phyloP scores from a whole-genome alignment of 92 coral and sea anemone species.

The Bergia sp. region DNA sequence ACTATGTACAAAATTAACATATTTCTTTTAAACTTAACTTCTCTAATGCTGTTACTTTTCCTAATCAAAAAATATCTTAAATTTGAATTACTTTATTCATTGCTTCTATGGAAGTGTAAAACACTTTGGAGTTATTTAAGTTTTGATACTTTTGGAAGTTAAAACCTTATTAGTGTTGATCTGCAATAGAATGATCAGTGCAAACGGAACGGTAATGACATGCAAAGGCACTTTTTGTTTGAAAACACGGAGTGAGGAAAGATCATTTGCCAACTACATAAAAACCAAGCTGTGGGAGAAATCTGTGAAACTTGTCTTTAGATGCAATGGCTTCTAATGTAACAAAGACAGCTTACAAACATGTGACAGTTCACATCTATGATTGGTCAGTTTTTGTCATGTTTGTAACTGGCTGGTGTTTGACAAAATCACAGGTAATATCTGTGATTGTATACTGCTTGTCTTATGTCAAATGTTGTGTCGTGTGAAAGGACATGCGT shows the following conservation, averaged over 20 bases:
- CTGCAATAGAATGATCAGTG: neutral
- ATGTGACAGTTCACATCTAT: neutral
- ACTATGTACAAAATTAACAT: slow-evolving; percentile 44
- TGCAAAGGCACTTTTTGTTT: neutral
- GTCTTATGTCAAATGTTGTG: neutral
- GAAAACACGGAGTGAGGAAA: neutral
- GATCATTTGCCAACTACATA: neutral
- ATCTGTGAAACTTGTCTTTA: too few relatives aligned
- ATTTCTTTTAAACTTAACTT: slow-evolving; percentile 7
- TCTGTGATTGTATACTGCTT: neutral
- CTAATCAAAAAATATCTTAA: slow-evolving; percentile 1
- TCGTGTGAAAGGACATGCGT: neutral
- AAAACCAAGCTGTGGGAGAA: too few relatives aligned
- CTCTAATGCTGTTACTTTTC: slow-evolving; percentile 31
- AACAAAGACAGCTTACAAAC: neutral
- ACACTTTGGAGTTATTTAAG: neutral
- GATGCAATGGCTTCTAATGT: too few relatives aligned
- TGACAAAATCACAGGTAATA: too few relatives aligned
- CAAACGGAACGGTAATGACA: neutral
- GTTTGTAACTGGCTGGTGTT: neutral
- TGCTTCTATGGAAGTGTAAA: neutral
- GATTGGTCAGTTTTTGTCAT: neutral
- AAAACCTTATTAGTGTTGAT: neutral
- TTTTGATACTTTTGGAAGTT: neutral
- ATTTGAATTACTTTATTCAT: neutral